phyloP scores from a whole-genome alignment of 2,888 invertebrate species.

The Hirtodrosophila duncani region DNA sequence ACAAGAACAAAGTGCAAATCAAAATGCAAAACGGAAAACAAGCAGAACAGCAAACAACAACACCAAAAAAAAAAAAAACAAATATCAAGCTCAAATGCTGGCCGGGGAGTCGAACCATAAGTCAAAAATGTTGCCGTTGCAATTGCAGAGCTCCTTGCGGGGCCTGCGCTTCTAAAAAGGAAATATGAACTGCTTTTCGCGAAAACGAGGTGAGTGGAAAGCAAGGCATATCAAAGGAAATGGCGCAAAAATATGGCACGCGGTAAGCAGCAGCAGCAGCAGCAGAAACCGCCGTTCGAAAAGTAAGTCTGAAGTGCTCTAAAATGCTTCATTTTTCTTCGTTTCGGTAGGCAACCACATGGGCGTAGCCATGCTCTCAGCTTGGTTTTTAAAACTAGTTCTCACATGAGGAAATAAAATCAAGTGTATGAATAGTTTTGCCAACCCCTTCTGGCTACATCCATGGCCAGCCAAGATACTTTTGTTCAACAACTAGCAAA shows the following conservation, averaged over 20 bases:
- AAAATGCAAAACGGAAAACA: conserved; percentile 65
- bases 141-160: conserved; percentile 18
- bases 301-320: conserved; percentile 26
- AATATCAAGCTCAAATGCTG: conserved; percentile 40
- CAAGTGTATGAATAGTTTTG: too few species aligned
- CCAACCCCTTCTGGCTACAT: too few species aligned
- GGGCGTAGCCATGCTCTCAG: too few species aligned
- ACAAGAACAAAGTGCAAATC: conserved; percentile 46
- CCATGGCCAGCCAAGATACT: conserved; percentile 43
- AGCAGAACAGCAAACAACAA: conserved; percentile 25
- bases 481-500: conserved; percentile 44
- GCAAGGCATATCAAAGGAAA: conserved; percentile 64
- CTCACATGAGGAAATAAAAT: too few species aligned
- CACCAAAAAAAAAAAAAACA: conserved; percentile 1
- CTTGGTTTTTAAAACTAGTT: too few species aligned
- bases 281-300: conserved; percentile 7
- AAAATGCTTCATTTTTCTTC: too few species aligned
- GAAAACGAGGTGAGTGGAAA: conserved; percentile 49
- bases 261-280: conserved; percentile 58
- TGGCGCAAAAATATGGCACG: conserved; percentile 71
- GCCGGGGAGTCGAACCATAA: conserved; percentile 52
- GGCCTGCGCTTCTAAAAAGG: conserved; percentile 16
- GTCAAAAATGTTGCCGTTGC: conserved; percentile 50
- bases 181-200: conserved; percentile 40
- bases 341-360: too few species aligned